Percentiles rank a stretch among this genome's conserved stretches.
These are phyloP conservation scores for Alcis repandata DNA, from an alignment of 2,888 invertebrate genomes.

Conservation along the genomic window DNA sequence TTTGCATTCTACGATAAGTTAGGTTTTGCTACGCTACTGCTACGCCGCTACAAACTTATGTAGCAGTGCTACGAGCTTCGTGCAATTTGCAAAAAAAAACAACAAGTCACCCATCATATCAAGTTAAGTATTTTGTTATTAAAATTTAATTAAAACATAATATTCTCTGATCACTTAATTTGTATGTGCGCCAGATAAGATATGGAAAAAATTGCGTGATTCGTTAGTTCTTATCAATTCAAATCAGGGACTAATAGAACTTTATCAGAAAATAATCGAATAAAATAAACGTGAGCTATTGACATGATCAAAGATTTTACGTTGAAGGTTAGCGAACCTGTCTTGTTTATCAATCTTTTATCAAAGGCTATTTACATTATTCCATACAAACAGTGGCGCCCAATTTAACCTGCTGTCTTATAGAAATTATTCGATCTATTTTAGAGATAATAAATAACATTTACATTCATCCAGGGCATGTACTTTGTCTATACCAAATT, in stretches of 20 bases:
- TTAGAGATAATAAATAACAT: too few species aligned
- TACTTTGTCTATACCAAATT: too few species aligned
- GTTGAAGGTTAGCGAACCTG: neutral
- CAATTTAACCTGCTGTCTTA: too few species aligned
- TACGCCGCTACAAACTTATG: too few species aligned
- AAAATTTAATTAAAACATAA: neutral
- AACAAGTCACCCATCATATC: too few species aligned
- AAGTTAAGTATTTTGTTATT: too few species aligned
- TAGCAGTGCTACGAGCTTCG: neutral
- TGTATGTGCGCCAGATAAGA: neutral
- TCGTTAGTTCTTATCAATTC: conserved; percentile 4
- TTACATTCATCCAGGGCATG: too few species aligned
- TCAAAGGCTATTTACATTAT: too few species aligned
- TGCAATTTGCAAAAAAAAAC: neutral
- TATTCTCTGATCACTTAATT: neutral
- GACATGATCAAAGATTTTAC: neutral
- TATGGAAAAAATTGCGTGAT: neutral
- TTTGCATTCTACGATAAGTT: neutral
- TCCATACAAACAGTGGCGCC: too few species aligned
- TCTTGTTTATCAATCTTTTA: neutral
- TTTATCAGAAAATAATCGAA: conserved; percentile 10
- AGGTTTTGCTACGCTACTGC: neutral
- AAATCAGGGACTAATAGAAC: conserved; percentile 4
- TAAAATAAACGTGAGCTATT: conserved; percentile 4
- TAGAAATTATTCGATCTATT: too few species aligned